phyloP scores from a whole-genome alignment of 2,113 vertebrate genomes.

The Narcine bancroftii region DNA sequence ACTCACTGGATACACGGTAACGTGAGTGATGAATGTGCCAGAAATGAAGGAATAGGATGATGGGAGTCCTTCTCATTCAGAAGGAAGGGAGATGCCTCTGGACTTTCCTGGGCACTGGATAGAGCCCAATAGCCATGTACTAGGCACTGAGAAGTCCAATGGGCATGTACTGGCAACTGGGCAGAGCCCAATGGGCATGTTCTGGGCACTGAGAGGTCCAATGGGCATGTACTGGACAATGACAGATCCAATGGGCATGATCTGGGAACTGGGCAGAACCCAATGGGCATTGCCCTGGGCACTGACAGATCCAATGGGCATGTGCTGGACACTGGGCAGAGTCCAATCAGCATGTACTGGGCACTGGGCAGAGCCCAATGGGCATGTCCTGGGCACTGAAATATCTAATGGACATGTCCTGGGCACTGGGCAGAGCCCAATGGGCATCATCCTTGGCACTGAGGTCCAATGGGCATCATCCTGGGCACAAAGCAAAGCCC shows the following conservation, averaged over 20 bases:
- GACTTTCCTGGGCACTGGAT: background rate
- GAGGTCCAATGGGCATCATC: no score
- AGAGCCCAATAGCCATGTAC: background rate
- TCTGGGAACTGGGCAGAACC: no score
- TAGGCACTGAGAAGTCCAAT: background rate
- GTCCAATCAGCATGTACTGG: background rate
- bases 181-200: background rate
- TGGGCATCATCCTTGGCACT: no score
- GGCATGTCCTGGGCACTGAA: background rate
- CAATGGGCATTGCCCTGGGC: no score
- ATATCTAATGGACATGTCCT: background rate
- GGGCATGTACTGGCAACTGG: background rate
- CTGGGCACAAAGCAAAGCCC: no score
- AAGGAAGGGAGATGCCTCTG: background rate
- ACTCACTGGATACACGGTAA: slow-evolving; percentile 78
- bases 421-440: background rate
- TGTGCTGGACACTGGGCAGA: no score
- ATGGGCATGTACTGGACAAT: no score
- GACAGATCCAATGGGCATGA: no score
- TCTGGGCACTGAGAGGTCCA: no score
- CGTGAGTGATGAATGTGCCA: background rate
- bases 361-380: background rate
- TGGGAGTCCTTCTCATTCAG: background rate
- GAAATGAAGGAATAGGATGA: background rate
- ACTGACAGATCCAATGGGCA: no score